phyloP scores from a whole-genome alignment of 2,888 invertebrate genomes.

The Stenodema calcarata region DNA sequence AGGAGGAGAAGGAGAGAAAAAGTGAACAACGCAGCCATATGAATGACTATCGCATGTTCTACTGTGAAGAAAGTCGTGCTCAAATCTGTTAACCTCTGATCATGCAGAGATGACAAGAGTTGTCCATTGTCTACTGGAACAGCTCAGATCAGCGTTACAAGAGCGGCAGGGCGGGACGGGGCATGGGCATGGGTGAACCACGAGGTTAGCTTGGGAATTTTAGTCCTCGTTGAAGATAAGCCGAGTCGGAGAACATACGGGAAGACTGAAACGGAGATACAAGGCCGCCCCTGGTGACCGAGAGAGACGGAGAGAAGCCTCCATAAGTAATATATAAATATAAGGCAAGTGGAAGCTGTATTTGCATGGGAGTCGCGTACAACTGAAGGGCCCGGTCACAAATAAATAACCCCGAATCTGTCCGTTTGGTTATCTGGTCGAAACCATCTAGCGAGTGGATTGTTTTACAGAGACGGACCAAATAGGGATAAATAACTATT shows the following conservation, averaged over 20 bases:
- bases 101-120: neutral
- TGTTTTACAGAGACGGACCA: conserved; percentile 52
- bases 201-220: conserved; percentile 11
- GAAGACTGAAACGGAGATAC: conserved; percentile 2
- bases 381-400: conserved; percentile 49
- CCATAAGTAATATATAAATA: conserved; percentile 49
- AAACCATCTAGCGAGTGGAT: conserved; percentile 50
- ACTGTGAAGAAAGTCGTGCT: neutral
- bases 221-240: conserved; percentile 22
- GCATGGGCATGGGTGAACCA: neutral
- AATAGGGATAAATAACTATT: conserved; percentile 50
- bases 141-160: neutral
- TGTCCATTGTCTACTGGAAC: neutral
- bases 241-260: conserved; percentile 15
- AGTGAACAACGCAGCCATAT: too few relatives aligned
- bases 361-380: conserved; percentile 53
- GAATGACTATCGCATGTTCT: neutral
- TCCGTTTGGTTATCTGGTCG: conserved; percentile 49
- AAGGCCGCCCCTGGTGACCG: neutral
- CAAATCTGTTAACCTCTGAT: neutral
- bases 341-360: conserved; percentile 46
- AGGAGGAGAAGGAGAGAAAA: too few relatives aligned
- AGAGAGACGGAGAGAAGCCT: conserved; percentile 3
- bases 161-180: neutral
- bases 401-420: conserved; percentile 52